Evolutionary conservation across 2,888 invertebrate genomes (phyloP), one percentile per base, ranked within the genome.

Genomic region (Zhengitettix transpicula): DNA sequence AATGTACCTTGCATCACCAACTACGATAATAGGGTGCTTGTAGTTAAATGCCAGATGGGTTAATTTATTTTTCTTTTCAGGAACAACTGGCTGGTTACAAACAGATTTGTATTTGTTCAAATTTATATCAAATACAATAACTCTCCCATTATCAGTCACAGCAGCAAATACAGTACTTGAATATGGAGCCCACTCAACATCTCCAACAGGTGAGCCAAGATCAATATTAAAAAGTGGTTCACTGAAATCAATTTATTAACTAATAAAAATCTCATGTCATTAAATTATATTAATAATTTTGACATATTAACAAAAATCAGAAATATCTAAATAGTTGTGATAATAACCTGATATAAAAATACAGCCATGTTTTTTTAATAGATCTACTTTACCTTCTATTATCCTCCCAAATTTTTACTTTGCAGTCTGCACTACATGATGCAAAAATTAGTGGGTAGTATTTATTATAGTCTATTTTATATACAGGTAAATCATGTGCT

Each of bases 401-500:
- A 68, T 92, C 89, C 73, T 96, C 95, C 96, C 96, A 97, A 61
- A 97, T 89, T 76, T 95, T 95, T 52, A 97, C 85, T 55, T 90
- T 81, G 94, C 96, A 96, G 70, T 97, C 97, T 1, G 88, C 89
- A 60, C 93, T 88, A 69, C 94, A 94, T 9, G 94, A 91, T n/a
- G 89, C 84, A 69, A 93, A 97, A 64, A 97, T 89, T 65, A 83
- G 84, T 11, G 86, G 82, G 69, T 94, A 92, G 72, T 78, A 95
- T 69, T 82, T 81, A 74, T 96, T 97, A 74, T 89, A 97, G 69
- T 85, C 82, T 64, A 95, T 87, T 66, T 89, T 79, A 71, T 93
- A 89, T 1, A 97, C 85, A 0, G 95, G 89, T 82, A 94, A 87
- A 70, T 91, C 86, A 70, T 97, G 96, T 56, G 84, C 78, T 61